Evolutionary conservation across 2,113 vertebrate genomes (phyloP).

Genomic region (Xyliphius kryptos): DNA sequence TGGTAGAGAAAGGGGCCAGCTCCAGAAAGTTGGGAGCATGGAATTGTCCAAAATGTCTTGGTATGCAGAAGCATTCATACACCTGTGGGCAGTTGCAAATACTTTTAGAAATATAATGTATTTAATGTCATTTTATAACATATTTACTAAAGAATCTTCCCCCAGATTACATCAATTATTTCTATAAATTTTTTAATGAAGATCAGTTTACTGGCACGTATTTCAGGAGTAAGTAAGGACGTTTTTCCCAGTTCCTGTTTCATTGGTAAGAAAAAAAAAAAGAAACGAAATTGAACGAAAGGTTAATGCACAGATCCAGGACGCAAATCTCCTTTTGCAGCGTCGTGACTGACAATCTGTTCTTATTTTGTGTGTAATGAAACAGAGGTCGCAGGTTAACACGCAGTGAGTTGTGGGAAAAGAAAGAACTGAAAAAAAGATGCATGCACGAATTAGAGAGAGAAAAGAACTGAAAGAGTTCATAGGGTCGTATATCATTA

Average conservation of each 20-base stretch:
- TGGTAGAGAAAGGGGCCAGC: no score
- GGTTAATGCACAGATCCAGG: constrained; percentile 11
- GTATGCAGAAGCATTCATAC: no score
- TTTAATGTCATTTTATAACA: no score
- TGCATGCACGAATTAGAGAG: constrained; percentile 57
- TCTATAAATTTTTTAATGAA: no score
- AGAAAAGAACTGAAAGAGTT: constrained; percentile 56
- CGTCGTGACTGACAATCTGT: constrained; percentile 33
- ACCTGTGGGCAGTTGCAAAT: no score
- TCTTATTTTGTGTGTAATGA: constrained; percentile 53
- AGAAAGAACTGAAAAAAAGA: constrained; percentile 47
- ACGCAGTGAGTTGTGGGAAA: constrained; percentile 45
- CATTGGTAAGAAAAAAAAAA: background rate
- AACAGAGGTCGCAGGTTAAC: constrained; percentile 55
- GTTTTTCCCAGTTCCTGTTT: background rate
- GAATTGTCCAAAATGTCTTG: no score
- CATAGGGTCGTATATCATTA: constrained; percentile 76
- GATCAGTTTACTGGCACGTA: no score
- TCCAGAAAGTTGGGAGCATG: no score
- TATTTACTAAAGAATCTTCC: no score
- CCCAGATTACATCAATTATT: no score
- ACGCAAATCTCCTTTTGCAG: constrained; percentile 15
- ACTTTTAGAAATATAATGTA: no score
- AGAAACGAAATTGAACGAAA: no score
- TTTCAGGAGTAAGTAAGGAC: background rate